A percentile compares a stretch with the other conserved stretches of the same genome.
Evolutionary conservation across 23 tunicate species (phyloP).

Genomic region (Phallusia fumigata): DNA sequence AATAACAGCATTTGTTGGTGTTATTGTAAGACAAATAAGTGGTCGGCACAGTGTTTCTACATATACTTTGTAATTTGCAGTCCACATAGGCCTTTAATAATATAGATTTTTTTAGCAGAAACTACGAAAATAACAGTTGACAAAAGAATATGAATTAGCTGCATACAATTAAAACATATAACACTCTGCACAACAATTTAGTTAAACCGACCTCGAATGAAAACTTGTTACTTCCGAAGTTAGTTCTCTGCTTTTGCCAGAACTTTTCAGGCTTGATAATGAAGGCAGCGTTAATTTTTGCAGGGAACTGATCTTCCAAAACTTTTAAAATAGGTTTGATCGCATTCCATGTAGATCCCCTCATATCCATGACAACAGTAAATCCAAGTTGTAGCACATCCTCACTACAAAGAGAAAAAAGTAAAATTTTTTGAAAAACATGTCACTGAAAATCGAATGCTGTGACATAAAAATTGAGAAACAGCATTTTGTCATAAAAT

Average conservation of each 20-base stretch:
- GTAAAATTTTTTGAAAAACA: no score
- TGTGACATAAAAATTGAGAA: no score
- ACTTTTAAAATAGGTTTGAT: conserved; percentile 83
- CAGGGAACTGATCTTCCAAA: conserved; percentile 78
- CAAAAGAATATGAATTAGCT: no score
- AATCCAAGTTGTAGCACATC: conserved; percentile 88
- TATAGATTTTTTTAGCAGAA: neutral
- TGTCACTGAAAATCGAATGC: no score
- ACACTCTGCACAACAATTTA: neutral
- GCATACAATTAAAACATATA: no score
- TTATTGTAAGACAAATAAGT: neutral
- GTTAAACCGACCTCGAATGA: conserved; percentile 67
- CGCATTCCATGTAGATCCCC: conserved; percentile 85
- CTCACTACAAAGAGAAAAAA: conserved; percentile 39
- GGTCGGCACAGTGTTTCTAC: neutral
- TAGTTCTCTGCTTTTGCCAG: conserved; percentile 95
- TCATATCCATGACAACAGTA: conserved; percentile 88
- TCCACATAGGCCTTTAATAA: neutral
- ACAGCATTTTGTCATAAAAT: no score
- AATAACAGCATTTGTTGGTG: neutral
- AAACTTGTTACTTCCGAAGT: conserved; percentile 89
- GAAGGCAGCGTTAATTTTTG: conserved; percentile 66
- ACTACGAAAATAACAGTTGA: no score
- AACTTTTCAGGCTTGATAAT: conserved; percentile 91
- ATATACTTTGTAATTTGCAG: neutral